Conservation (phyloP, 2,113 vertebrate genomes). For the Acrocephalus arundinaceus region DNA sequence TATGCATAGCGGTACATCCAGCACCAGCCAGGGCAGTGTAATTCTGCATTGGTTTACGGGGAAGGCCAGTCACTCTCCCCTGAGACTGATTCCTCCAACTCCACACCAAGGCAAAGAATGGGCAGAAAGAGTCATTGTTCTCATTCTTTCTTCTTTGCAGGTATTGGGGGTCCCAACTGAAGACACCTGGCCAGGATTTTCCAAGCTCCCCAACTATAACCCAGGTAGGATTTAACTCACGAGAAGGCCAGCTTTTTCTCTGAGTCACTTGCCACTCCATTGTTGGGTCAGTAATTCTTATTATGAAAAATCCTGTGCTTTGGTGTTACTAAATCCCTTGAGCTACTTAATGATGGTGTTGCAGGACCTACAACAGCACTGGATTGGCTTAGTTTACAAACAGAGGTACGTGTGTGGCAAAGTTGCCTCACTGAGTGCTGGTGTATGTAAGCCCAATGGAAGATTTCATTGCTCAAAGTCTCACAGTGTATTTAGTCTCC, state of each 20-base stretch:
- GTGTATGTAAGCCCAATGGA: background rate
- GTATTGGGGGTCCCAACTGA: constrained; percentile 84
- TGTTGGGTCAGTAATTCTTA: background rate
- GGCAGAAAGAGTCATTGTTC: background rate
- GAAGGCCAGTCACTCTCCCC: background rate
- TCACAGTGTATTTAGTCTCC: background rate
- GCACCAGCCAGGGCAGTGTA: background rate
- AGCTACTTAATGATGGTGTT: background rate
- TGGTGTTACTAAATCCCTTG: background rate
- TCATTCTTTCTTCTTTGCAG: constrained; percentile 65
- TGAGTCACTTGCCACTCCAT: background rate
- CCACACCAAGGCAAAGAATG: background rate
- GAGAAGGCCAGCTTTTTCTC: background rate
- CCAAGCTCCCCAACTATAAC: constrained; percentile 81
- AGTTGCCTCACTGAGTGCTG: background rate
- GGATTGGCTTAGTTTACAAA: background rate
- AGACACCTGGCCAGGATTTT: constrained; percentile 86
- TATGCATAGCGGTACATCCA: background rate
- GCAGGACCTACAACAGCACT: background rate
- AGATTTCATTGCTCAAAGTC: background rate
- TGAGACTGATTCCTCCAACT: background rate
- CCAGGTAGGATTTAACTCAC: constrained; percentile 73
- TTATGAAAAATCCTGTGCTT: background rate
- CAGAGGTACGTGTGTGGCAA: background rate
- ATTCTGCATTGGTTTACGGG: background rate